A percentile compares a stretch with the other conserved stretches of the same genome.
phyloP scores from a whole-genome alignment of 2,113 vertebrate genomes.

The Pelusios castaneus region DNA sequence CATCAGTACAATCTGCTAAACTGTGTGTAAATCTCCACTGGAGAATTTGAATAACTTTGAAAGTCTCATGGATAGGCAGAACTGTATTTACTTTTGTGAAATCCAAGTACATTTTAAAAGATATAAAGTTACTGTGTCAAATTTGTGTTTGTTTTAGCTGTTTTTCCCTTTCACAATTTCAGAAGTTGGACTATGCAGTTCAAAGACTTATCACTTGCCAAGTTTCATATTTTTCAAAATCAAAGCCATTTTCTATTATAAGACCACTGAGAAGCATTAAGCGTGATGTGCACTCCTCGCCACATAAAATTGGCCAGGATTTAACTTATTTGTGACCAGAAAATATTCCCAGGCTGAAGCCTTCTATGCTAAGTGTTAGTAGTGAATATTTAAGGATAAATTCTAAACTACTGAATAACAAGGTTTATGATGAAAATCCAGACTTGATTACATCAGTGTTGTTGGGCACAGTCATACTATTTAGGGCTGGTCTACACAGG shows the following conservation, averaged over 20 bases:
- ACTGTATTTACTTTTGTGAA: background rate
- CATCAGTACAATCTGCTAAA: background rate
- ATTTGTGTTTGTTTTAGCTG: slow-evolving; percentile 27
- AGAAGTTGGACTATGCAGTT: background rate
- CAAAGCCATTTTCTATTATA: slow-evolving; percentile 27
- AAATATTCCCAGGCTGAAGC: slow-evolving; percentile 42
- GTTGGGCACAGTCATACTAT: background rate
- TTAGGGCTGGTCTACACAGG: background rate
- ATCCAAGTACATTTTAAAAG: background rate
- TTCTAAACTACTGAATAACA: slow-evolving; percentile 42
- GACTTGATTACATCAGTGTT: background rate
- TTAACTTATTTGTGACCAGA: slow-evolving; percentile 18
- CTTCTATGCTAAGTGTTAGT: slow-evolving; percentile 35
- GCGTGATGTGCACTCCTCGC: slow-evolving; percentile 26
- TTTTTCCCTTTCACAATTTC: slow-evolving; percentile 38
- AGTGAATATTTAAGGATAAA: slow-evolving; percentile 21
- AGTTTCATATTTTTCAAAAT: slow-evolving; percentile 28
- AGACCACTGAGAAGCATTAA: slow-evolving; percentile 23
- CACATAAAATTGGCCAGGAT: slow-evolving; percentile 1
- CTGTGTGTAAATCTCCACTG: background rate
- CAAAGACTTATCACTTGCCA: slow-evolving; percentile 48
- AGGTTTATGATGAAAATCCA: slow-evolving; percentile 25
- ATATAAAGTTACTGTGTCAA: background rate
- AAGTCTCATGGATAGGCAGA: slow-evolving; percentile 22
- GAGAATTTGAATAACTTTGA: background rate